Evolutionary conservation across 2,888 invertebrate species (phyloP).

Genomic region (Rhagonycha lutea): DNA sequence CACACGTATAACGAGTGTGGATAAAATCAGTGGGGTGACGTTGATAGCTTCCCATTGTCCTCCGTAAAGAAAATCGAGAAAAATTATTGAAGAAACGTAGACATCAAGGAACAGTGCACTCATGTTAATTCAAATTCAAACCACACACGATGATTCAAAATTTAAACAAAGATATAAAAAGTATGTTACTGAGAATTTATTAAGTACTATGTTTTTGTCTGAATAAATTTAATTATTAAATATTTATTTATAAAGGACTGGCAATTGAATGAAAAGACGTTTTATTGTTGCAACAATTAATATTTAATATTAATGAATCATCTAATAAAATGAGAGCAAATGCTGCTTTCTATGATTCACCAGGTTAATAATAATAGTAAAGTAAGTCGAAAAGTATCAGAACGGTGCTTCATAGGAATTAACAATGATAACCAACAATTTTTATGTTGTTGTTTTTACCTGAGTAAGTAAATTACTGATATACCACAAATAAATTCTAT

Average conservation of each 20-base stretch:
- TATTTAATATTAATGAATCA: neutral
- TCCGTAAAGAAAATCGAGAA: too few relatives aligned
- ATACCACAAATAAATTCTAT: neutral
- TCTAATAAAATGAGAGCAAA: neutral
- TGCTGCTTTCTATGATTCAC: neutral
- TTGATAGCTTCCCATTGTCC: too few relatives aligned
- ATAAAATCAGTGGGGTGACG: too few relatives aligned
- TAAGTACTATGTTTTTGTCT: neutral
- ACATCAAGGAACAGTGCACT: too few relatives aligned
- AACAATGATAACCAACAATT: neutral
- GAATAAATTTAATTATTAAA: neutral
- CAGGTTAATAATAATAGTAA: neutral
- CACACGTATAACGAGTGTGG: too few relatives aligned
- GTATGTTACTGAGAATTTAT: neutral
- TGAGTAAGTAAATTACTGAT: neutral
- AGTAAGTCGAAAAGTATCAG: neutral
- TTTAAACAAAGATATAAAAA: neutral
- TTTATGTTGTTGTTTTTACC: neutral
- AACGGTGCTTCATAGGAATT: neutral
- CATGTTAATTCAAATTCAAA: neutral
- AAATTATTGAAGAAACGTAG: too few relatives aligned
- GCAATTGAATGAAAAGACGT: neutral
- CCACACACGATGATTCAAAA: neutral
- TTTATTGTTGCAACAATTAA: neutral
- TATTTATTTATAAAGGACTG: neutral